Evolutionary conservation across 2,113 vertebrate species (phyloP).

Genomic region (Chrysochloris asiatica): DNA sequence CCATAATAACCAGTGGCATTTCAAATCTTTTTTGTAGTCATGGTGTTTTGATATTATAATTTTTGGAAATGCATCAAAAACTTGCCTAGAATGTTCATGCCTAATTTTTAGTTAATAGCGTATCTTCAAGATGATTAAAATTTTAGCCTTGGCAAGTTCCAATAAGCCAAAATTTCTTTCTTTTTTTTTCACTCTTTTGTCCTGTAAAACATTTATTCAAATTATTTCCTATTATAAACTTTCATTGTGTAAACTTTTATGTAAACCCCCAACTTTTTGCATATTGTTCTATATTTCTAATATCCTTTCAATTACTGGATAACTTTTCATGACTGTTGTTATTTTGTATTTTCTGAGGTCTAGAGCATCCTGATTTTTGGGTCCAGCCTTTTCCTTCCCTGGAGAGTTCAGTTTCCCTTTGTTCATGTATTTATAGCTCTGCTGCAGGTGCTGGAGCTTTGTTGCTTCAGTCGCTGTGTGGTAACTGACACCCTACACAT

Average conservation of each 20-base stretch:
- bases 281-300: conserved; percentile 30
- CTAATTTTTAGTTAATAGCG: conserved; percentile 11
- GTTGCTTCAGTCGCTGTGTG: conserved; percentile 42
- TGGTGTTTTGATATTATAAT: neutral
- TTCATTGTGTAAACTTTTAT: neutral
- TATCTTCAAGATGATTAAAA: conserved; percentile 32
- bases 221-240: neutral
- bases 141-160: conserved; percentile 46
- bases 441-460: conserved; percentile 36
- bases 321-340: too few relatives aligned
- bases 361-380: neutral
- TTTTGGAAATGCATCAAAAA: conserved; percentile 17
- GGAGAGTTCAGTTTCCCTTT: conserved; percentile 39
- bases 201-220: neutral
- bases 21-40: neutral
- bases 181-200: neutral
- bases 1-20: neutral
- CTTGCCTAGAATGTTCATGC: neutral
- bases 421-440: conserved; percentile 56
- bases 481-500: conserved; percentile 52
- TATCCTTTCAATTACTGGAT: too few relatives aligned
- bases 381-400: conserved; percentile 46
- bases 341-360: conserved; percentile 58
- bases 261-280: neutral
- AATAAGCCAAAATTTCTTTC: neutral